Evolutionary conservation across 2,888 invertebrate genomes (phyloP), one percentile per base, ranked within the genome.

Genomic region (Conomelus anceps): DNA sequence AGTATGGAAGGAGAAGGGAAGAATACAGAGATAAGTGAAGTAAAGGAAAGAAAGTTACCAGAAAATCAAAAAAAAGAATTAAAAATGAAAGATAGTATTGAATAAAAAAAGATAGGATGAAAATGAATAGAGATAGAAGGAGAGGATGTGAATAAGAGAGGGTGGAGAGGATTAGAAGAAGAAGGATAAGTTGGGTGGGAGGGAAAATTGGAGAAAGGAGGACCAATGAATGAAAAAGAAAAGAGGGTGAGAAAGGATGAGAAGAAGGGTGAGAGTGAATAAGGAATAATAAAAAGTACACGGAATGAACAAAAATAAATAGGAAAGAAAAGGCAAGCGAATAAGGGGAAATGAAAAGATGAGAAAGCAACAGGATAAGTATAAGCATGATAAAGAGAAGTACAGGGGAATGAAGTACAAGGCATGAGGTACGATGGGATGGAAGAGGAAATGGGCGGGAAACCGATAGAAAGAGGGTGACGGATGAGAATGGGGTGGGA

Each of bases 171-270:
- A 26, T 22, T 1, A 4, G 6, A 26, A 24, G 29, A 86, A n/a
- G 85, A 22, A n/a, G 11, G 20, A 88, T 4, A 87, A 22, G 13
- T 1, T 4, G n/a, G 23, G 24, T 22, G 20, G 26, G 13, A 41
- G 41, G 41, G 41, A 41, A 17, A 88, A 20, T 84, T 22, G 24
- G 26, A 23, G 34, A 41, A 88, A 22, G 22, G 63, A 34, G 20
- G 22, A 1, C 0, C 29, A 11, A 29, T 20, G 86, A 23, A n/a
- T 22, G 26, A 23, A 20, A 85, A 84, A 87, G 86, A 86, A 85
- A 86, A 22, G 89, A 89, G 88, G 88, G 63, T 86, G 90, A 87
- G 29, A 89, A 22, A 84, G 20, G 86, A 23, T 22, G 22, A 23
- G 23, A 20, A 20, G 85, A 17, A 23, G 22, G 85, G 85, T 3